Base-by-base conservation (phyloP, 2,888 invertebrate genomes). In the Macaria liturata region DNA sequence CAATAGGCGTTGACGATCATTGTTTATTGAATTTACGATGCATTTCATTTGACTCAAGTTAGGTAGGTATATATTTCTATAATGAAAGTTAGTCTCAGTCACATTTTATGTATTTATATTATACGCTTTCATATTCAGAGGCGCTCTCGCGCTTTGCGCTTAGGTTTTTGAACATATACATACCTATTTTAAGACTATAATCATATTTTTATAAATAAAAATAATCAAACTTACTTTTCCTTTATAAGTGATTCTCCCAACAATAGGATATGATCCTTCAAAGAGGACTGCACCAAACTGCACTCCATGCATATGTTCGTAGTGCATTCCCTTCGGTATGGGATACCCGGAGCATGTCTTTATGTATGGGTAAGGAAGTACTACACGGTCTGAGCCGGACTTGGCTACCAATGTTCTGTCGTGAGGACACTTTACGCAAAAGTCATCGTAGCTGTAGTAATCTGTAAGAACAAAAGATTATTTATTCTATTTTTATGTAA, bases 351-450 rank as follows among this genome's bases (percentile, higher is more conserved):
- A 74, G 69, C 92, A 92, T 6, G 83, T 76, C 9, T 65, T 59
- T 48, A 92, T 65, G 3, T 72, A 74, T 3, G 91, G 91, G 45
- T 68, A 67, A 57, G 84, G 82, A 7, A 92, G 64, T 8, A 81
- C 62, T 0, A 87, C 88, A 34, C 78, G 74, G 57, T 87, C 84
- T 4, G 74, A 69, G 1, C 90, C 87, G 39, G 79, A 61, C 67
- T 82, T 86, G 0, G 88, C 82, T 49, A 92, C 75, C 43, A 91
- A 62, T 3, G 90, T 90, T 65, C 85, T 79, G 61, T 92, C 91
- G 43, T 76, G 76, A 8, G 92, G 92, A 69, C 92, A 92, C 64
- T 72, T 78, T n/a, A 91, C 73, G 64, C 92, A 92, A 4, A 72
- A 49, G 45, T 75, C 54, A 3, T 55, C 59, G 52, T 49, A 52